Evolutionary conservation across 2,797 vertebrate genomes (phyloP), one percentile per base, ranked within the genome.

Genomic region (Gallirallus australis): DNA sequence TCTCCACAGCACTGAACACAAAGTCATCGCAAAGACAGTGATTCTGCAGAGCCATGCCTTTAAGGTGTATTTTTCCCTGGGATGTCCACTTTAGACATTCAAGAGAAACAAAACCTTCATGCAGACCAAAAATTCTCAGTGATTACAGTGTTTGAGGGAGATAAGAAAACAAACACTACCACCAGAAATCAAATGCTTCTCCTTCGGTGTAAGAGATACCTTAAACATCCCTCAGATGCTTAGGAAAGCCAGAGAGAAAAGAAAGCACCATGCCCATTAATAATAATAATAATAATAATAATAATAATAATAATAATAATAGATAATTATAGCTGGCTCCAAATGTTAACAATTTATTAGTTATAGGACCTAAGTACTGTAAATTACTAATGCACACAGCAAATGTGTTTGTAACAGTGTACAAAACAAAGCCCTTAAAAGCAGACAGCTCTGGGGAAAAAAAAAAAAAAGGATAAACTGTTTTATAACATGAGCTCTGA

Each of bases 361-460:
- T 87, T 94, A 73, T 59, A 94, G 94, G 80, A 96, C 79, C 94
- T 96, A 91, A 97, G 91, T 89, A 90, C 90, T 93, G 89, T 65
- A 94, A 97, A 93, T 94, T 94, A 96, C 96, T 96, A 97, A 96
- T 90, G 93, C 64, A 86, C 27, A 59, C 87, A 84, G 92, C 93
- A 94, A 91, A 97, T 82, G 88, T 35, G 91, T 91, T 91, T 7
- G 28, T 77, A 92, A 86, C 61, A 75, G 76, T 0, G 0, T 81
- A 71, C 89, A 96, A 94, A 94, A 96, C 85, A 96, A 96, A 96
- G 91, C 72, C 89, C 87, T 95, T 93, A 95, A 84, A 94, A 93
- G 95, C 39, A 96, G 90, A 95, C 15, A 52, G 79, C 64, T 90
- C 82, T 81, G 65, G 60, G 27, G 89, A 83, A 89, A 89, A 93